These are phyloP conservation scores for Orthonyx spaldingii DNA, from an alignment of 2,113 vertebrate genomes.

Conservation along the genomic window DNA sequence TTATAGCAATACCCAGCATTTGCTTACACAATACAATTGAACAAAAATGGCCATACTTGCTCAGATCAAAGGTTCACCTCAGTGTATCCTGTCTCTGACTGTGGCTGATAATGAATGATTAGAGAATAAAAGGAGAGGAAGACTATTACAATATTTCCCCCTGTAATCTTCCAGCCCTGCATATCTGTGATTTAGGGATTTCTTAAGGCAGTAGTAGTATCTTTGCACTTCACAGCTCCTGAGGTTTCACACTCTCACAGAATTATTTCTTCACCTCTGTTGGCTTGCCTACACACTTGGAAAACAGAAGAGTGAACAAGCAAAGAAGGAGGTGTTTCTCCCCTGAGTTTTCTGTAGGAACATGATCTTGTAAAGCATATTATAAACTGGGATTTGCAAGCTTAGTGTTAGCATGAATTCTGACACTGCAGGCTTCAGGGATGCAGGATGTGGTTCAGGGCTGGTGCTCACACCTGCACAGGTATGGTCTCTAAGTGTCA, in stretches of 20 bases:
- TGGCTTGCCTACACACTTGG: background rate
- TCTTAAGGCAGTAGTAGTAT: background rate
- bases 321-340: background rate
- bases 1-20: background rate
- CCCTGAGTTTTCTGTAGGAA: background rate
- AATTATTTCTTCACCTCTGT: background rate
- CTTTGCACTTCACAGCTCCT: background rate
- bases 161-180: background rate
- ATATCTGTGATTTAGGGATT: background rate
- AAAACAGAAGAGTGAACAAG: background rate
- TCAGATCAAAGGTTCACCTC: background rate
- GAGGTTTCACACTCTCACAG: background rate
- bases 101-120: background rate
- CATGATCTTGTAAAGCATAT: background rate
- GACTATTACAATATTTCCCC: background rate
- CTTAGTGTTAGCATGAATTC: background rate
- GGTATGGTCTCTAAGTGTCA: background rate
- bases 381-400: background rate
- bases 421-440: rapidly evolving
- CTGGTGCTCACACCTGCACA: background rate
- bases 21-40: background rate
- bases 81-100: background rate
- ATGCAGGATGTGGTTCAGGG: background rate
- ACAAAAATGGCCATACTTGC: background rate
- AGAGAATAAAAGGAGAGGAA: background rate